Percentiles rank a stretch among this genome's conserved stretches.
Evolutionary conservation across 1,140 invertebrate genomes (phyloP).

Genomic region (Laupala kohalensis): DNA sequence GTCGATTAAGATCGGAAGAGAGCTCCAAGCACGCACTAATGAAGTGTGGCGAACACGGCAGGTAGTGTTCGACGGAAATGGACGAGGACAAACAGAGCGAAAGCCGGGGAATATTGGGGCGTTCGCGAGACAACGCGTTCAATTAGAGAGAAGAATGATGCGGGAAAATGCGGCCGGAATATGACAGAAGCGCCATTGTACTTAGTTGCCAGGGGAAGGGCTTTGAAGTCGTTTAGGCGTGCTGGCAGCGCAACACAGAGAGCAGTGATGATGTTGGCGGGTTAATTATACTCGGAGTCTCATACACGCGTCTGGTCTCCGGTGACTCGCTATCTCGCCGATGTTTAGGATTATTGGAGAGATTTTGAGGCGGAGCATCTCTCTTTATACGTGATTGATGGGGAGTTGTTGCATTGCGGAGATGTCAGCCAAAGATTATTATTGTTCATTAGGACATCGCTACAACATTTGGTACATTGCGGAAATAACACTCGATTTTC

Average conservation of each 20-base stretch:
- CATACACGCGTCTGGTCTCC: not conserved
- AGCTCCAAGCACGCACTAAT: not conserved
- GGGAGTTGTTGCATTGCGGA: no score
- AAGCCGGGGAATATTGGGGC: not conserved
- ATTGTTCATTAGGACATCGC: no score
- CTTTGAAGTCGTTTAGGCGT: not conserved
- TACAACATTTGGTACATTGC: no score
- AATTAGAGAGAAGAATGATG: not conserved
- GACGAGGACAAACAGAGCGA: not conserved
- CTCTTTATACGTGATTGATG: no score
- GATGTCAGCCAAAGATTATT: no score
- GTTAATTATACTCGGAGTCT: not conserved
- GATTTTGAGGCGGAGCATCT: no score
- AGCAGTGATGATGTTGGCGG: not conserved
- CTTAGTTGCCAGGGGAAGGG: not conserved
- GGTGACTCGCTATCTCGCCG: no score
- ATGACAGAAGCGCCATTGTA: not conserved
- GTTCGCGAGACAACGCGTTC: not conserved
- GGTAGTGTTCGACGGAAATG: not conserved
- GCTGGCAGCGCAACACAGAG: not conserved
- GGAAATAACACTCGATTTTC: no score
- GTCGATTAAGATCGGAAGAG: not conserved
- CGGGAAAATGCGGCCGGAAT: not conserved
- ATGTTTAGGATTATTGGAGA: no score
- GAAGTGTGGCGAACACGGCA: not conserved